A percentile compares a stretch with the other conserved stretches of the same genome.
Conservation (phyloP, 2,797 vertebrate genomes). For the Dallia pectoralis region DNA sequence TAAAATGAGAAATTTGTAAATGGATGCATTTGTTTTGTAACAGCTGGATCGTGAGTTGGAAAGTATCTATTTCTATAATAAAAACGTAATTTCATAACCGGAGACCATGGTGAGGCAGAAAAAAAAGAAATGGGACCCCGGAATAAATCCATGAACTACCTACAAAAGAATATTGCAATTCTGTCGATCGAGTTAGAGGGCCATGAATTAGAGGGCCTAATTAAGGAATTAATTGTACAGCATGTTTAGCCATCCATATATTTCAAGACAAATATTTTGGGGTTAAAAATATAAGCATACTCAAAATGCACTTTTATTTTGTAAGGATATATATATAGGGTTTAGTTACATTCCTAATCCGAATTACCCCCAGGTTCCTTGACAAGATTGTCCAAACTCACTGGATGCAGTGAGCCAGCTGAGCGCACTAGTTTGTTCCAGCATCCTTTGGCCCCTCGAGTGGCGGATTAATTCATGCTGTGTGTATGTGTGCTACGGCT, state of each 20-base stretch:
- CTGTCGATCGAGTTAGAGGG: neutral
- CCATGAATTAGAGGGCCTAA: neutral
- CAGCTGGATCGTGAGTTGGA: constrained; percentile 7
- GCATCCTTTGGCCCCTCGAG: constrained; percentile 27
- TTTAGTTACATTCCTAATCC: constrained; percentile 60
- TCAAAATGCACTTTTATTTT: neutral
- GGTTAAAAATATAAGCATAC: neutral
- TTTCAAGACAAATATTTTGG: neutral
- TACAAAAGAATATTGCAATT: neutral
- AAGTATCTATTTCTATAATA: neutral
- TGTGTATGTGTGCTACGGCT: constrained; percentile 81
- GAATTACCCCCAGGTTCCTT: constrained; percentile 53
- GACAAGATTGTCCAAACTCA: constrained; percentile 50
- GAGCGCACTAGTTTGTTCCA: constrained; percentile 69
- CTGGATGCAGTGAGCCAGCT: constrained; percentile 67
- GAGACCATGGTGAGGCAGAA: constrained; percentile 35
- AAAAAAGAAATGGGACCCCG: neutral
- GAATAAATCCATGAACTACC: neutral
- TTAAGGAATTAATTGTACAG: neutral
- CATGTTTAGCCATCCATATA: neutral
- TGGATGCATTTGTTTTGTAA: constrained; percentile 21
- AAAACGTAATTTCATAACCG: constrained; percentile 9
- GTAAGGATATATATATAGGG: neutral
- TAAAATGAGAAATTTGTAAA: neutral
- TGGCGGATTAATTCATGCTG: constrained; percentile 83